Base-by-base conservation (phyloP, 2,113 vertebrate species). In the Paramormyrops kingsleyae region DNA sequence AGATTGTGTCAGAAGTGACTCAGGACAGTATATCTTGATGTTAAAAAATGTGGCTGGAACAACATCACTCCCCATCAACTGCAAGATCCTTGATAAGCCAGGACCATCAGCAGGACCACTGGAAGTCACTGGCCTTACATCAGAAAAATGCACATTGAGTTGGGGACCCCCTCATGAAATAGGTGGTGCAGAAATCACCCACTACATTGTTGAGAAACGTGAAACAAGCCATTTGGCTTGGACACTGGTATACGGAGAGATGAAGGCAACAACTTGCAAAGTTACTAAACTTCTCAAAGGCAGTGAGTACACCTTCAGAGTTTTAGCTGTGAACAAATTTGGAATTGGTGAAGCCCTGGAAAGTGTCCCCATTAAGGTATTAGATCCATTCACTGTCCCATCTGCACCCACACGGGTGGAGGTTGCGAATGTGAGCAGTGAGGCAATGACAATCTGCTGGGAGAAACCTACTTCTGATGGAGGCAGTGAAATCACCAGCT, bases 301-400 rank as follows among this genome's bases (percentile, higher is more conserved):
- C 89, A 98, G 99, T 91, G 98, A 99, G 91, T 99, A 99, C 91
- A 96, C 99, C 91, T 99, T 99, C 91, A 97, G 98, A 94, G 97
- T 99, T 83, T 95, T 97, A 91, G 98, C 95, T 90, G 96, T 99
- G 77, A 99, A 97, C 93, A 99, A 99, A 89, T 96, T 97, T 0
- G 98, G 99, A 5, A 92, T 93, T 88, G 99, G 99, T 87, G 99
- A 99, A 92, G 59, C 96, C 89, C 93, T 99, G 80, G 97, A 98
- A 89, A 98, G 98, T 93, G 92, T 97, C 87, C 93, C 95, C 52
- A 91, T 99, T 88, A 99, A 97, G 94, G 95, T 97, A 44, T 92
- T 96, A 86, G 97, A 99, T 92, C 99, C 98, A 91, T 99, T 97
- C 94, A 98, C 97, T 1, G 74, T 97, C 90, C 94, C 99, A 93